Conservation (phyloP, 2,113 vertebrate genomes). For the Catharus minimus region DNA sequence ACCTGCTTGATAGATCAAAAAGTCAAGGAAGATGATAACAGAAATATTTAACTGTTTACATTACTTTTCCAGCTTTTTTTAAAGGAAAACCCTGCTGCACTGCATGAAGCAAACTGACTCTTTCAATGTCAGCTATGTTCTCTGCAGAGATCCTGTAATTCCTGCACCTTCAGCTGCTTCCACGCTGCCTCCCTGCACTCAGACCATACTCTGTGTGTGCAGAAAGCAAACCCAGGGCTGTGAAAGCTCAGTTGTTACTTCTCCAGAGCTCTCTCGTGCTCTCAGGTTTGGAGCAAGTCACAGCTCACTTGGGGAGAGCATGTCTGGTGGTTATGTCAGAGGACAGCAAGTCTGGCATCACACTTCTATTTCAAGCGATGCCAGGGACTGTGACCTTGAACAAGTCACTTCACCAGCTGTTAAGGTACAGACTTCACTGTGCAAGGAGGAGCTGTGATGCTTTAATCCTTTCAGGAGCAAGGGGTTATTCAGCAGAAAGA, state of each 20-base stretch:
- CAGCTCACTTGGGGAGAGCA: not conserved
- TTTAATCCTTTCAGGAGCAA: not conserved
- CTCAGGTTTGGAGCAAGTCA: not conserved
- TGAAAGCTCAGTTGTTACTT: rapidly evolving
- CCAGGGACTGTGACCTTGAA: conserved; percentile 28
- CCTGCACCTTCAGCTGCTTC: not conserved
- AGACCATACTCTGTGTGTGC: rapidly evolving
- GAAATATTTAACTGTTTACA: conserved; percentile 1
- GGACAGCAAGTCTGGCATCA: not conserved
- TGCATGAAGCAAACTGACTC: not conserved
- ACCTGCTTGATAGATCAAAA: not conserved
- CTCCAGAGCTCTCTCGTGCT: not conserved
- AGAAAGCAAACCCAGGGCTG: not conserved
- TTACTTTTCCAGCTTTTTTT: not conserved
- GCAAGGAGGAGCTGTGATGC: not conserved
- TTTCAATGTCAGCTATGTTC: rapidly evolving
- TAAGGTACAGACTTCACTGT: not conserved
- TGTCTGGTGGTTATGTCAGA: conserved; percentile 5
- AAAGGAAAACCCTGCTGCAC: not conserved
- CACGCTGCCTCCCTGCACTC: not conserved
- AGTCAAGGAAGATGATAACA: not conserved
- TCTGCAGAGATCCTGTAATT: not conserved
- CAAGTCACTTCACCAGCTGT: not conserved
- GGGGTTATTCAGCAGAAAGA: not conserved
- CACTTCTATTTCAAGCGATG: not conserved